These are phyloP conservation scores for Saimiri boliviensis DNA, from an alignment of 2,113 vertebrate species.

Conservation along the genomic window DNA sequence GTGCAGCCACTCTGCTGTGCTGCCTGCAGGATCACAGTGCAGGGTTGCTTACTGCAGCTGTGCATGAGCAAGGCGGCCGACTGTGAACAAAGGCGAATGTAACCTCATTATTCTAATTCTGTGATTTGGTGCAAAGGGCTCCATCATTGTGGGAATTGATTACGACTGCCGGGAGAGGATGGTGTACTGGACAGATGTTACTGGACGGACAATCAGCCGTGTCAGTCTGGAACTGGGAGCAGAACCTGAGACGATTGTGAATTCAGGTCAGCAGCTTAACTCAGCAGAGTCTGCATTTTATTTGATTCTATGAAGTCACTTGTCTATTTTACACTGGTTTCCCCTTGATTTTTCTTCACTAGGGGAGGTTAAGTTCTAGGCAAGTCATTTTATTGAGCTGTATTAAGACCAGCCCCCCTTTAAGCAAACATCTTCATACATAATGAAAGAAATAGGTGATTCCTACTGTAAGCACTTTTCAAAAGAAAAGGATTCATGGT, in stretches of 20 bases:
- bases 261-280: constrained; percentile 86
- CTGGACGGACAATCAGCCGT: constrained; percentile 92
- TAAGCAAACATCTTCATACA: neutral
- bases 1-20: neutral
- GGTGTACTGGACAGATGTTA: constrained; percentile 97
- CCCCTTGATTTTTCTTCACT: neutral
- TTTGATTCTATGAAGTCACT: neutral
- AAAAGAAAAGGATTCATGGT: neutral
- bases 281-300: neutral
- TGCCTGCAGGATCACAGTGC: neutral
- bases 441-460: neutral
- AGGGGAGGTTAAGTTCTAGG: neutral
- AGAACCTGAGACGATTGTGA: constrained; percentile 92
- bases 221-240: constrained; percentile 88
- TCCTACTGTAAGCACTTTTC: neutral
- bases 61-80: neutral
- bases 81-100: neutral
- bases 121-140: constrained; percentile 86
- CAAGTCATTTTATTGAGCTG: neutral
- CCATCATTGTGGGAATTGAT: constrained; percentile 96
- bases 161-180: constrained; percentile 93
- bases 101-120: neutral
- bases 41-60: accelerated
- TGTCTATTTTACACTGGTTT: neutral
- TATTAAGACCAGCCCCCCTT: neutral